Evolutionary conservation across 2,113 vertebrate species (phyloP), one percentile per base, ranked within the genome.

Genomic region (Apus apus): DNA sequence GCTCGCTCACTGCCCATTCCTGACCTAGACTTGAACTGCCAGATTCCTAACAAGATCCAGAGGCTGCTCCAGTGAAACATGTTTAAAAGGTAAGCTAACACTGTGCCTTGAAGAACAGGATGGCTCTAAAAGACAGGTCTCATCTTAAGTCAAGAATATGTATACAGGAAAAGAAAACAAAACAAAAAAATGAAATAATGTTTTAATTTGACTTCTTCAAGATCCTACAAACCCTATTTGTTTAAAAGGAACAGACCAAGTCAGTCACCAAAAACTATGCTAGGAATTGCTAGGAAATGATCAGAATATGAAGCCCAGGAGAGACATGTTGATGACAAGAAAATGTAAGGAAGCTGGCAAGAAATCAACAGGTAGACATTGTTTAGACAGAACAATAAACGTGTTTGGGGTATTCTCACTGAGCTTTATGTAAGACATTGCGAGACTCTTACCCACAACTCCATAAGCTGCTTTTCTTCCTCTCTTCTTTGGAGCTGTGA

Each of bases 391-490:
- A 93, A 67, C 70, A 91, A 67, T 51, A 36, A 88, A 60, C 48
- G 62, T 27, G 27, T 85, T 66, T 27, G 50, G 77, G 87, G 89
- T 53, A 53, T 85, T 91, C 60, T 85, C 76, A 21, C 81, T 5
- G 64, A 86, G 88, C 81, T 93, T 88, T 95, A 90, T 2, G 1
- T 90, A 95, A 94, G 85, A 92, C 34, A n/a, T 4, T 87, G 60
- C 2, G 18, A 86, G 75, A 78, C 48, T 91, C 93, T 94, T 82
- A 94, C 79, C 90, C 83, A 94, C 95, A 94, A 56, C 84, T 25
- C 64, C 14, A 0, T 96, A 96, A 97, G 96, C 95, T 67, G 87
- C 96, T 96, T 97, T 97, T 82, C 95, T 97, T 97, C 79, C 95
- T 83, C 87, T 91, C 72, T 85, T 93, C 82, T 64, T 65, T 25